Evolutionary conservation across 2,113 vertebrate genomes (phyloP).

Genomic region (Oncorhynchus kisutch): DNA sequence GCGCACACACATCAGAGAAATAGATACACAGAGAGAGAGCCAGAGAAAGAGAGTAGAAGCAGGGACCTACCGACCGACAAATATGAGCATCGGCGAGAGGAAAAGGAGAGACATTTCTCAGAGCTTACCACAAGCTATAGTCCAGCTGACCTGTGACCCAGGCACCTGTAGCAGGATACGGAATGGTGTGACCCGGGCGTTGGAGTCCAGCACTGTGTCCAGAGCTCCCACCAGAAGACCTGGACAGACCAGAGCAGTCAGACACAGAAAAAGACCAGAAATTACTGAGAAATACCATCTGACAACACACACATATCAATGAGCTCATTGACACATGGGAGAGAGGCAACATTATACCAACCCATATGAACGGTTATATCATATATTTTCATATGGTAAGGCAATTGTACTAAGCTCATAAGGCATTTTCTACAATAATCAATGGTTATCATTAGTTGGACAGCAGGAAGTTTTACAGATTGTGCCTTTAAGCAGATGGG

Average conservation of each 20-base stretch:
- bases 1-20: neutral
- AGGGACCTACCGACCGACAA: neutral
- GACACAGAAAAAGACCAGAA: neutral
- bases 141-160: conserved; percentile 90
- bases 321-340: neutral
- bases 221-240: conserved; percentile 94
- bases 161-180: conserved; percentile 95
- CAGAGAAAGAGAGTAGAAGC: neutral
- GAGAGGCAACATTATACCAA: no score
- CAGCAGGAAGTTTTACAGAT: no score
- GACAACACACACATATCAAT: neutral
- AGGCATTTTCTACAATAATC: no score
- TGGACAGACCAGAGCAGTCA: conserved; percentile 43
- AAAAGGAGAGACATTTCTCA: neutral
- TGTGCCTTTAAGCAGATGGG: neutral
- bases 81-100: neutral
- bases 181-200: conserved; percentile 87
- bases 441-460: no score
- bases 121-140: conserved; percentile 91
- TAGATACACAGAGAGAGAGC: neutral
- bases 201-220: conserved; percentile 93
- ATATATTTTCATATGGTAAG: no score
- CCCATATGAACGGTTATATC: no score
- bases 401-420: no score
- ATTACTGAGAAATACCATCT: neutral